Conservation (phyloP, 2,888 invertebrate genomes). For the Seira sanloemensis region DNA sequence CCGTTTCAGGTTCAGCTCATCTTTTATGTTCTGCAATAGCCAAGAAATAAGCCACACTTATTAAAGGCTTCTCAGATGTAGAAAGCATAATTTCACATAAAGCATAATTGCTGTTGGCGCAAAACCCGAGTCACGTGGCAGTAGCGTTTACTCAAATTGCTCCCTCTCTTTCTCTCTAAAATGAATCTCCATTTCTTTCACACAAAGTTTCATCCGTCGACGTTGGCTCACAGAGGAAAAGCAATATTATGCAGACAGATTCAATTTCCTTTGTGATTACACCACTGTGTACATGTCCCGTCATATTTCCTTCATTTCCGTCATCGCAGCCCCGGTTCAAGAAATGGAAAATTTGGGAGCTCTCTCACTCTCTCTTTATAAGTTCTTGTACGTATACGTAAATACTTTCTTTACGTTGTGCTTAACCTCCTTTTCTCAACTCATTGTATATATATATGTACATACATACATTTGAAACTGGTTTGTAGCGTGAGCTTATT, state of each 20-base stretch:
- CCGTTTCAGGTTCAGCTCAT: conserved; percentile 90
- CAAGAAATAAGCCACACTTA: background rate
- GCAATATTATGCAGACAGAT: background rate
- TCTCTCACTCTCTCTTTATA: too few relatives aligned
- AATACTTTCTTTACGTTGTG: background rate
- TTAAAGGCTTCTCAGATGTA: background rate
- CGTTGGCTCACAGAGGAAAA: background rate
- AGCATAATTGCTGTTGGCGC: background rate
- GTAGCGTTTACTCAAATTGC: too few relatives aligned
- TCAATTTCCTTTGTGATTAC: background rate
- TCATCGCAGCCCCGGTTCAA: background rate
- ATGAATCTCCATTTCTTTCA: background rate
- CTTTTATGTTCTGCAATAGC: conserved; percentile 78
- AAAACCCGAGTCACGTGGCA: background rate
- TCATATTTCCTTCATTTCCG: background rate
- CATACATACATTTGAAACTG: too few relatives aligned
- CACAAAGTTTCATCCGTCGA: background rate
- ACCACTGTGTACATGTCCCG: background rate
- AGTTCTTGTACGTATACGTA: too few relatives aligned
- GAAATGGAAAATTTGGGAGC: background rate
- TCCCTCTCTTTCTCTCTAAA: too few relatives aligned
- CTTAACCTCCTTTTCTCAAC: background rate
- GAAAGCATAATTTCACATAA: background rate
- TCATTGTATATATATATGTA: background rate
- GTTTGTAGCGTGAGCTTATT: too few relatives aligned